These are phyloP conservation scores for Microtus pennsylvanicus DNA, from an alignment of 2,113 vertebrate genomes.

Conservation along the genomic window DNA sequence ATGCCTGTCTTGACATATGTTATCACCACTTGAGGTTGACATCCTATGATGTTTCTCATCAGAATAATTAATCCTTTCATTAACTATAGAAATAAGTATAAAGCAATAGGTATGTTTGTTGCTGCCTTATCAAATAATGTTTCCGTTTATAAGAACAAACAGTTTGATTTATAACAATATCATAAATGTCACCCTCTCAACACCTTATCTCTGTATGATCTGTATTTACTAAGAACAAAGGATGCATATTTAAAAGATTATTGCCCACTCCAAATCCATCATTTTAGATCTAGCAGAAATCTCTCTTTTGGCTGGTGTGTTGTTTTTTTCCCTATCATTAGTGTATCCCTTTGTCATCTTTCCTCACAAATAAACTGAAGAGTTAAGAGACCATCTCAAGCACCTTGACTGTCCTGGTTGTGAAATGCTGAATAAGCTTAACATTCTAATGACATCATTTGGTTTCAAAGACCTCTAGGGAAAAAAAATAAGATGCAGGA, in stretches of 20 bases:
- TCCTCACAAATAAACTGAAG: background rate
- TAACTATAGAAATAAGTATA: constrained; percentile 40
- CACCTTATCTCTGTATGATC: background rate
- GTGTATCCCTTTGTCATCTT: constrained; percentile 37
- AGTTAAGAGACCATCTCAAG: constrained; percentile 50
- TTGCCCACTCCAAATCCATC: background rate
- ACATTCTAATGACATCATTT: constrained; percentile 58
- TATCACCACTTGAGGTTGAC: background rate
- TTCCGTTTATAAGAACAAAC: constrained; percentile 13
- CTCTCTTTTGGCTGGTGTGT: background rate
- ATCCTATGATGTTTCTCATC: constrained; percentile 21
- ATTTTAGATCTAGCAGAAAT: background rate
- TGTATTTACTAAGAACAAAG: background rate
- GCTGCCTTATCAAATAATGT: constrained; percentile 26
- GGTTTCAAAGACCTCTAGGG: constrained; percentile 54
- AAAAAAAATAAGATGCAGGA: constrained; percentile 11
- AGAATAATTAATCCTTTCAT: constrained; percentile 51
- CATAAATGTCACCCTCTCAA: background rate
- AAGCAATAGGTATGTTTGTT: background rate
- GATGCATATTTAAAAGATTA: constrained; percentile 15
- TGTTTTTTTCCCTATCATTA: background rate
- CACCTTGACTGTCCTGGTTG: background rate
- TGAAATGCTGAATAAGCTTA: constrained; percentile 60
- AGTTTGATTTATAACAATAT: background rate
- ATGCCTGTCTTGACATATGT: background rate